These are phyloP conservation scores for Hydrocynus forskahlii DNA, from an alignment of 2,797 vertebrate genomes.

Conservation along the genomic window DNA sequence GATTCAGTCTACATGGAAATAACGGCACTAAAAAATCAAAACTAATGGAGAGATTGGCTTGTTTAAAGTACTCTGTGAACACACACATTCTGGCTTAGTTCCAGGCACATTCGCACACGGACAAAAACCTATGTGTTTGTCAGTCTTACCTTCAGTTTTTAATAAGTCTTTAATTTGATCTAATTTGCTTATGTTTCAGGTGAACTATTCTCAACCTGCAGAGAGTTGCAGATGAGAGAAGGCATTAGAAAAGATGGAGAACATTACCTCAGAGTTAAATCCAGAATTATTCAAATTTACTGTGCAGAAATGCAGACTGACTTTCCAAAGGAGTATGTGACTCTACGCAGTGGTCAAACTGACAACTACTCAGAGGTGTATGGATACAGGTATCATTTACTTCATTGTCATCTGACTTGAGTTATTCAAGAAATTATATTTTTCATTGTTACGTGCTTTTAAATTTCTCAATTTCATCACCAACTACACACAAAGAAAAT, in stretches of 20 bases:
- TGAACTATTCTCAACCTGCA: conserved; percentile 84
- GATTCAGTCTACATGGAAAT: conserved; percentile 50
- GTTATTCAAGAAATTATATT: not conserved
- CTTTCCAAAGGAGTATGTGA: conserved; percentile 91
- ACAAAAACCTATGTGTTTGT: not conserved
- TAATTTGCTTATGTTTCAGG: conserved; percentile 72
- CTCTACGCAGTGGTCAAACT: conserved; percentile 87
- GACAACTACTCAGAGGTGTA: conserved; percentile 98
- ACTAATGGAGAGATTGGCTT: conserved; percentile 45
- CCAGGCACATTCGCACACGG: not conserved
- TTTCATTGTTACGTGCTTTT: not conserved
- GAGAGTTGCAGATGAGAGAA: conserved; percentile 85
- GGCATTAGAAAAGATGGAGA: conserved; percentile 87
- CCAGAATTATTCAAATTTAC: conserved; percentile 87
- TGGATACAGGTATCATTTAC: conserved; percentile 82
- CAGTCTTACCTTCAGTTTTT: not conserved
- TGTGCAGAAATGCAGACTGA: conserved; percentile 89
- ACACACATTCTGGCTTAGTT: not conserved
- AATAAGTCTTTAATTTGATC: not conserved
- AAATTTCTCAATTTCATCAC: not conserved
- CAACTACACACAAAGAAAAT: not conserved
- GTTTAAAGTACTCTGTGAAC: conserved; percentile 2
- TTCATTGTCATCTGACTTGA: not conserved
- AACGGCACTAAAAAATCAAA: conserved; percentile 7
- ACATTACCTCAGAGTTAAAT: conserved; percentile 86